Evolutionary conservation across 2,888 invertebrate species (phyloP).

Genomic region (Dynastes hyllus): DNA sequence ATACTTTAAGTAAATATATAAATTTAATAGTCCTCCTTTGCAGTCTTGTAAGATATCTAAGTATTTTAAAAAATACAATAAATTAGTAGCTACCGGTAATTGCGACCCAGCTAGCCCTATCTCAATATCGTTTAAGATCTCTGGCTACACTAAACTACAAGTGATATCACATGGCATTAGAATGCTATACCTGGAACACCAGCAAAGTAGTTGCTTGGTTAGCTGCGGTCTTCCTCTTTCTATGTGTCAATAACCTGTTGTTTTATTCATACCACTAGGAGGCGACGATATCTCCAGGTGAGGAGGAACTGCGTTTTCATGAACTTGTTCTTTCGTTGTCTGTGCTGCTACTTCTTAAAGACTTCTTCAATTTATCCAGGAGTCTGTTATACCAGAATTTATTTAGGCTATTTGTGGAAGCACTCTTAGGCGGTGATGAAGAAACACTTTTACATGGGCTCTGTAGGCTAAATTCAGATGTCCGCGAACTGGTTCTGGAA

Average conservation of each 20-base stretch:
- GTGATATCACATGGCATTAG: slow-evolving; percentile 59
- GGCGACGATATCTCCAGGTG: slow-evolving; percentile 58
- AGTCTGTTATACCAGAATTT: slow-evolving; percentile 87
- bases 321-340: slow-evolving; percentile 73
- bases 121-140: slow-evolving; percentile 51
- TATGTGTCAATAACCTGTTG: slow-evolving; percentile 55
- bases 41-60: slow-evolving; percentile 53
- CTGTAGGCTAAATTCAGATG: slow-evolving; percentile 77
- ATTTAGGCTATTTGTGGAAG: slow-evolving; percentile 77
- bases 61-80: slow-evolving; percentile 40
- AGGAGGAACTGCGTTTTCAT: slow-evolving; percentile 69
- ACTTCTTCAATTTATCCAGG: slow-evolving; percentile 85
- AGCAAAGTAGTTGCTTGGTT: slow-evolving; percentile 54
- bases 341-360: slow-evolving; percentile 76
- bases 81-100: slow-evolving; percentile 48
- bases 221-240: slow-evolving; percentile 54
- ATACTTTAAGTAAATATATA: slow-evolving; percentile 37
- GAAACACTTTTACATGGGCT: slow-evolving; percentile 81
- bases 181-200: slow-evolving; percentile 59
- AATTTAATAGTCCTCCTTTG: slow-evolving; percentile 50
- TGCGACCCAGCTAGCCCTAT: slow-evolving; percentile 52
- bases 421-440: slow-evolving; percentile 78
- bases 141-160: slow-evolving; percentile 54
- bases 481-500: slow-evolving; percentile 76
- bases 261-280: slow-evolving; percentile 57